phyloP scores from a whole-genome alignment of 2,888 invertebrate species.

The Ennomos erosarius region DNA sequence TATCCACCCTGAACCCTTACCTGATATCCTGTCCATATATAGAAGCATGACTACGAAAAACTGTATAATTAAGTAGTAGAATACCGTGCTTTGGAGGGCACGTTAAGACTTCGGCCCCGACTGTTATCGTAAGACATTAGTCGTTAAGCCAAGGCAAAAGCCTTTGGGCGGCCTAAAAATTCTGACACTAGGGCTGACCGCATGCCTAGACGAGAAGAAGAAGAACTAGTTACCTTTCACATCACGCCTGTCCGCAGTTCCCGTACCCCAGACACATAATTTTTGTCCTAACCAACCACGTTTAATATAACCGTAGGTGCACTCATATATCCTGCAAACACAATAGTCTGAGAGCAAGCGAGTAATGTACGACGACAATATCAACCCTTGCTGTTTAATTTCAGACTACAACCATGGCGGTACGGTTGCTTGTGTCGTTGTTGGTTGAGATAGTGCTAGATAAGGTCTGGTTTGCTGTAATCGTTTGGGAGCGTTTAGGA shows the following conservation, averaged over 20 bases:
- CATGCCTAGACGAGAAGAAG: too few species aligned
- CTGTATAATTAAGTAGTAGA: too few species aligned
- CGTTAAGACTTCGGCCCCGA: too few species aligned
- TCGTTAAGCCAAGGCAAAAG: too few species aligned
- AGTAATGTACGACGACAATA: conserved; percentile 24
- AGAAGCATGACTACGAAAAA: too few species aligned
- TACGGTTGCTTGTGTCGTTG: conserved; percentile 6
- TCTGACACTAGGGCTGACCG: too few species aligned
- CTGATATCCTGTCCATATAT: too few species aligned
- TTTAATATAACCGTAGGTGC: conserved; percentile 32
- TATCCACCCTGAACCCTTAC: too few species aligned
- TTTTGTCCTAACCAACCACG: conserved; percentile 20
- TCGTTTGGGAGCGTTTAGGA: not conserved
- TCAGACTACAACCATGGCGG: conserved; percentile 2
- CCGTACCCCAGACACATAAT: conserved; percentile 23
- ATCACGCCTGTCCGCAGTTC: conserved; percentile 10
- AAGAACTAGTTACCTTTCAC: conserved; percentile 1
- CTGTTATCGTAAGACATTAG: too few species aligned
- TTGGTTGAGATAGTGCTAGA: not conserved
- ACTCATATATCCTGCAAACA: conserved; percentile 23
- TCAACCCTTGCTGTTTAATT: conserved; percentile 2
- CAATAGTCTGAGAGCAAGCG: conserved; percentile 21
- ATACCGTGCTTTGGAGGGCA: too few species aligned
- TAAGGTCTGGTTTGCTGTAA: conserved; percentile 8
- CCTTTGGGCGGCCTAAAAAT: too few species aligned